These are phyloP conservation scores for Prosapia bicincta DNA, from an alignment of 2,888 invertebrate species.

Conservation along the genomic window DNA sequence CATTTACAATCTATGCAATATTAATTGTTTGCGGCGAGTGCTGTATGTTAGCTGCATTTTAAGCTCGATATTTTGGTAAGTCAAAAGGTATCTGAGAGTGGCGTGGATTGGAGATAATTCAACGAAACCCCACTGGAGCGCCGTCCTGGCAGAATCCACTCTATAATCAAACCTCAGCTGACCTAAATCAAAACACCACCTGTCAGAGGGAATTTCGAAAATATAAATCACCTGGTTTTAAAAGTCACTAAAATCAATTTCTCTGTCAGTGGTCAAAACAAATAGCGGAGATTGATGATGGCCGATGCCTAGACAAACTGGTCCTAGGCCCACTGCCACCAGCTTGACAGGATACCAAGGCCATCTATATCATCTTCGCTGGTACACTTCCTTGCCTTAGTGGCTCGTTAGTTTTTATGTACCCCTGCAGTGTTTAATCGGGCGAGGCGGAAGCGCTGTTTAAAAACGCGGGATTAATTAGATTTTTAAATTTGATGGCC, in stretches of 20 bases:
- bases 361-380: not conserved
- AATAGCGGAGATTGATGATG: not conserved
- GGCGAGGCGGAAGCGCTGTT: not conserved
- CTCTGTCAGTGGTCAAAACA: not conserved
- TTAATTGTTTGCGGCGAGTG: no score
- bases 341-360: not conserved
- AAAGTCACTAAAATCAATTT: not conserved
- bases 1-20: no score
- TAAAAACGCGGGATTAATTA: not conserved
- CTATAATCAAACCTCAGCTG: no score
- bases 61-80: no score
- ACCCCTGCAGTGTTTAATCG: not conserved
- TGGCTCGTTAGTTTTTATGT: not conserved
- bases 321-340: not conserved
- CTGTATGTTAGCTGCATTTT: no score
- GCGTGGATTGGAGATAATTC: no score
- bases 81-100: no score
- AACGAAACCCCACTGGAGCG: no score
- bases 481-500: not conserved
- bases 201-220: not conserved
- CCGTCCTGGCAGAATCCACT: no score
- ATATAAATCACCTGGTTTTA: not conserved
- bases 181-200: no score
- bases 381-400: not conserved
- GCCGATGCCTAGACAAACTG: not conserved